Evolutionary conservation across 1,140 invertebrate species (phyloP).

Genomic region (Caenorhabditis elegans): WBcel235 BX284605.5:2199501-2200000

Average conservation of each 20-base stretch:
- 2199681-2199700: too few relatives aligned
- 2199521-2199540: background rate
- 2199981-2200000: constrained; percentile 70
- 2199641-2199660: constrained; percentile 67
- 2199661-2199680: too few relatives aligned
- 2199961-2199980: constrained; percentile 78
- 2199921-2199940: constrained; percentile 78
- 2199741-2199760: too few relatives aligned
- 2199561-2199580: constrained; percentile 73
- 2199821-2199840: too few relatives aligned
- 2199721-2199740: too few relatives aligned
- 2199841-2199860: too few relatives aligned
- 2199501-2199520: background rate
- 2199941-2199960: constrained; percentile 73
- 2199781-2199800: too few relatives aligned
- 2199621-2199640: constrained; percentile 80
- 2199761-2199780: too few relatives aligned
- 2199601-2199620: constrained; percentile 78
- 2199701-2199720: too few relatives aligned
- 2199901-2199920: constrained; percentile 69
- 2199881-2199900: constrained; percentile 64
- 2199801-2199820: too few relatives aligned
- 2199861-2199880: too few relatives aligned
- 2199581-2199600: constrained; percentile 76
- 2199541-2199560: constrained; percentile 51